Percentiles rank a stretch among this genome's conserved stretches.
These are phyloP conservation scores for Oncopeltus fasciatus DNA, from an alignment of 1,140 invertebrate genomes.

Conservation along the genomic window DNA sequence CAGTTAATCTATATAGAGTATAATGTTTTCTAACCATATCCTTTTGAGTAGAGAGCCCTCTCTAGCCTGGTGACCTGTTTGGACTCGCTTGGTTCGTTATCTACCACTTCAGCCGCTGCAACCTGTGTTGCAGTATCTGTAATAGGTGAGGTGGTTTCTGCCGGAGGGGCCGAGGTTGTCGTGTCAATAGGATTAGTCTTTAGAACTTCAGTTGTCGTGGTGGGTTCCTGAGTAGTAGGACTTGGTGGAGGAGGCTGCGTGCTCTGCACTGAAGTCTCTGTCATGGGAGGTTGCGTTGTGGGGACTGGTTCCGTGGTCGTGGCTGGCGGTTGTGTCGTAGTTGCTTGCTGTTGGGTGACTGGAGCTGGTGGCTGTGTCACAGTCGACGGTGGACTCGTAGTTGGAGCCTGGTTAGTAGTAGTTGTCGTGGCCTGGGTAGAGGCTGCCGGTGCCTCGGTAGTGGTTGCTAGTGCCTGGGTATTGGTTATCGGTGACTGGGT, in stretches of 20 bases:
- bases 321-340: neutral
- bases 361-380: neutral
- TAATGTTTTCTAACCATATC: too few relatives aligned
- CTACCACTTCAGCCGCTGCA: neutral
- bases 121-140: neutral
- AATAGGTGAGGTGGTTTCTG: neutral
- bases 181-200: too few relatives aligned
- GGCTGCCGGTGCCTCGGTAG: conserved; percentile 4
- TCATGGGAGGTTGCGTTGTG: neutral
- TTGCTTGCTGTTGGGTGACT: neutral
- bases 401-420: neutral
- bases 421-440: conserved; percentile 9
- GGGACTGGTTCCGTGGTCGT: neutral
- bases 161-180: too few relatives aligned
- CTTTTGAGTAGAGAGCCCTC: neutral
- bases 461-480: neutral
- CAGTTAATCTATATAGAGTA: too few relatives aligned
- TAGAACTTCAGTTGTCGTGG: neutral
- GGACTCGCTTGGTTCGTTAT: neutral
- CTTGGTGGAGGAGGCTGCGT: conserved; percentile 1
- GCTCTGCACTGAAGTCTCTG: neutral
- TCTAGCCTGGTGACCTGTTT: neutral
- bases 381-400: neutral
- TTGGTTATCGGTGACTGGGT: neutral
- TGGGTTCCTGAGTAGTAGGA: conserved; percentile 1